These are phyloP conservation scores for Cyprinus carpio DNA, from an alignment of 2,113 vertebrate species.

Conservation along the genomic window DNA sequence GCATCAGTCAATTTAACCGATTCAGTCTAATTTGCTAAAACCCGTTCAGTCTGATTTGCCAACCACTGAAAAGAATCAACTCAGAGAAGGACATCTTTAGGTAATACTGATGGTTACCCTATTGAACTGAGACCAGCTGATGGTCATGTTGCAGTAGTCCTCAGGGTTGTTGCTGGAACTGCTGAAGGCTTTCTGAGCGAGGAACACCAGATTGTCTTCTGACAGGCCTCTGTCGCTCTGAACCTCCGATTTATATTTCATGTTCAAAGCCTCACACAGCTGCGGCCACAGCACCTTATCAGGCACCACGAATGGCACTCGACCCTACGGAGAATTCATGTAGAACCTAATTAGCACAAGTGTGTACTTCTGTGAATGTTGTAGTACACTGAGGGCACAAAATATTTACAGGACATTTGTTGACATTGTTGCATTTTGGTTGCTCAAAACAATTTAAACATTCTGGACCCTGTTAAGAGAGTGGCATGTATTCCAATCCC, in stretches of 20 bases:
- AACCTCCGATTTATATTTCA: conserved; percentile 94
- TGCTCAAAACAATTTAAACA: not conserved
- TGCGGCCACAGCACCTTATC: conserved; percentile 90
- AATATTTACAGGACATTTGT: not conserved
- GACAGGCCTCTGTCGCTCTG: conserved; percentile 87
- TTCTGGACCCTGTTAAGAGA: not conserved
- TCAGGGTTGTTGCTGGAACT: conserved; percentile 83
- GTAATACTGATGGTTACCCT: conserved; percentile 68
- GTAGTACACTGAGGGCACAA: too few species aligned
- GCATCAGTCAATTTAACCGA: not conserved
- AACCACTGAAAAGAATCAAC: not conserved
- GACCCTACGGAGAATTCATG: conserved; percentile 72
- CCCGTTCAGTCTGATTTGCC: not conserved
- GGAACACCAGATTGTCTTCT: conserved; percentile 89
- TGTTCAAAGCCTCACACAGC: conserved; percentile 89
- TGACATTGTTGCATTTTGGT: not conserved
- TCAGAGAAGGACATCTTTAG: not conserved
- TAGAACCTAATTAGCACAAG: not conserved
- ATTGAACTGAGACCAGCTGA: conserved; percentile 94
- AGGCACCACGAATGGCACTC: conserved; percentile 89
- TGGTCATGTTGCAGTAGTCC: conserved; percentile 85
- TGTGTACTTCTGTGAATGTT: not conserved
- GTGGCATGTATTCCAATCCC: not conserved
- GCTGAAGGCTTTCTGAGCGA: conserved; percentile 91
- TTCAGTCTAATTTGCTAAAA: not conserved